Conservation (phyloP, 2,888 invertebrate species). For the Terebella lapidaria region DNA sequence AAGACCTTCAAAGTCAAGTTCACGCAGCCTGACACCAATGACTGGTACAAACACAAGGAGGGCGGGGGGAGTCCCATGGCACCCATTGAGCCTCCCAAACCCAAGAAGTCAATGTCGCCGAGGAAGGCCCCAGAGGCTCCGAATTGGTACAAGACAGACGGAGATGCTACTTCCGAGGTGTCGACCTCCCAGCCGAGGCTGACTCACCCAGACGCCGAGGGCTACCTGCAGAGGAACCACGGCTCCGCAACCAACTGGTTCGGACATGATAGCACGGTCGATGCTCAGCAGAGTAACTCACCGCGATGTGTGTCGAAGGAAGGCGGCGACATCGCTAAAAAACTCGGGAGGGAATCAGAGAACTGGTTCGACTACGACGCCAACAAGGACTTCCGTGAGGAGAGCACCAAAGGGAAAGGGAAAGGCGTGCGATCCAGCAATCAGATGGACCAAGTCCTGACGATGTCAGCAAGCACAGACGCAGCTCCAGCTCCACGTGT, state of each 20-base stretch:
- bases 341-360: slow-evolving; percentile 15
- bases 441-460: slow-evolving; percentile 5
- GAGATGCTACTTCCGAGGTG: not conserved
- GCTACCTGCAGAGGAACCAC: slow-evolving; percentile 23
- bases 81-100: not conserved
- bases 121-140: not conserved
- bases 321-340: slow-evolving; percentile 18
- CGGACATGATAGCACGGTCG: slow-evolving; percentile 9
- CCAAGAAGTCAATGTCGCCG: not conserved
- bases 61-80: not conserved
- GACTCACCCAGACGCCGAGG: slow-evolving; percentile 19
- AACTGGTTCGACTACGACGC: slow-evolving; percentile 24
- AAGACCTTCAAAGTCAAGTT: slow-evolving; percentile 15
- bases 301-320: slow-evolving; percentile 15
- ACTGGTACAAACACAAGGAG: slow-evolving; percentile 28
- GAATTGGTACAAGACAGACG: slow-evolving; percentile 22
- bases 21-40: slow-evolving; percentile 9
- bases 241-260: slow-evolving; percentile 24
- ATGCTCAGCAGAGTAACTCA: not conserved
- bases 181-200: not conserved
- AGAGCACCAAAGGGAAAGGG: not conserved
- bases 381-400: slow-evolving; percentile 18
- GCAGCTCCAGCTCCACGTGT: slow-evolving; percentile 10
- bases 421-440: not conserved
- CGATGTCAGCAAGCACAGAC: not conserved